Conservation (phyloP, 2,888 invertebrate genomes). For the Chalcis sispes region DNA sequence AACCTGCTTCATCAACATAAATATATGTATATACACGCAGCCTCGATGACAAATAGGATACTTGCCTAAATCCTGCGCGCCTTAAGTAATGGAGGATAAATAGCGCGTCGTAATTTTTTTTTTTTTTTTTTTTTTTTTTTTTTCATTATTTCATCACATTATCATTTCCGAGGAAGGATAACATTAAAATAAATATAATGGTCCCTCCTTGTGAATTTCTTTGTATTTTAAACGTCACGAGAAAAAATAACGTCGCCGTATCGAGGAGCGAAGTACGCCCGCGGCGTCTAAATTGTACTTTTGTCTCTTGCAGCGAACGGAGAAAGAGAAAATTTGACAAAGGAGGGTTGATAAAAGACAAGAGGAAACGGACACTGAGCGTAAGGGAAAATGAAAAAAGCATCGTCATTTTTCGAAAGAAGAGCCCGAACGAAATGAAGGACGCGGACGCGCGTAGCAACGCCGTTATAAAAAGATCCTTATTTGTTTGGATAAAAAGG, state of each 20-base stretch:
- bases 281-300: conserved; percentile 48
- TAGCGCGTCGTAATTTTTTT: no score
- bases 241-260: conserved; percentile 25
- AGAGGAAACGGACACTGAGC: conserved; percentile 13
- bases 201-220: not conserved
- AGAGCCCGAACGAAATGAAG: conserved; percentile 19
- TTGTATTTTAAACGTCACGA: conserved; percentile 42
- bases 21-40: not conserved
- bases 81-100: no score
- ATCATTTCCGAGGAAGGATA: conserved; percentile 10
- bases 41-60: not conserved
- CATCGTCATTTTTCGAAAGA: conserved; percentile 51
- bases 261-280: conserved; percentile 25
- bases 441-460: not conserved
- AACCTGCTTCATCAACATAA: not conserved
- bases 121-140: no score
- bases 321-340: no score
- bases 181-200: conserved; percentile 12
- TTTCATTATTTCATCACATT: not conserved
- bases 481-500: conserved; percentile 53
- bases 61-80: not conserved
- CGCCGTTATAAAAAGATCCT: conserved; percentile 42
- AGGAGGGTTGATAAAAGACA: conserved; percentile 40
- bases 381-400: conserved; percentile 45
- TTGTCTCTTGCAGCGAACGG: conserved; percentile 44